Percentiles rank a stretch among this genome's conserved stretches.
Conservation (phyloP, 2,113 vertebrate species). For the Pluvialis apricaria region DNA sequence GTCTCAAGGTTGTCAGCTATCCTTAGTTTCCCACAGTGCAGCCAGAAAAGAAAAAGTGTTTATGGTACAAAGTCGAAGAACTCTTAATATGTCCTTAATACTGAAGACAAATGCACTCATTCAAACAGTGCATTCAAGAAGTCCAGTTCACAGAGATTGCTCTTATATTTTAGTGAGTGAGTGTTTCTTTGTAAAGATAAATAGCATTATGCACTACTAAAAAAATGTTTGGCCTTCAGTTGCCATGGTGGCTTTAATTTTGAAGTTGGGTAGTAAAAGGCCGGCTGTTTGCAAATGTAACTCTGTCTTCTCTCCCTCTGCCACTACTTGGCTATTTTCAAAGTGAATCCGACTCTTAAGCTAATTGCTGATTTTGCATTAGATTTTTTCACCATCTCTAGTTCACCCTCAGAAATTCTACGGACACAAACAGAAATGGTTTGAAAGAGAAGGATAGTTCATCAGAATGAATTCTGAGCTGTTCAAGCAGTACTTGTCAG, state of each 20-base stretch:
- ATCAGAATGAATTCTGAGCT: background rate
- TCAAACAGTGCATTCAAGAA: background rate
- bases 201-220: background rate
- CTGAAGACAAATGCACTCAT: background rate
- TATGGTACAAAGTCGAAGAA: background rate
- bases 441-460: background rate
- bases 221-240: background rate
- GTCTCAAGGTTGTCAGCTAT: background rate
- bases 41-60: background rate
- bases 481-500: background rate
- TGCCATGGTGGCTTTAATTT: background rate
- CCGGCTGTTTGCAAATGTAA: background rate
- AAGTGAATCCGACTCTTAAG: background rate
- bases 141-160: background rate
- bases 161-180: slow-evolving; percentile 3
- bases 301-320: background rate
- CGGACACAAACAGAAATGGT: background rate
- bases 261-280: background rate
- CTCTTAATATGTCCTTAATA: background rate
- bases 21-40: background rate
- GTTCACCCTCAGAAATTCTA: background rate
- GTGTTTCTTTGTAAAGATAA: background rate
- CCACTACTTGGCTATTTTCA: background rate
- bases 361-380: background rate
- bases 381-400: background rate